A percentile compares a stretch with the other conserved stretches of the same genome.
Evolutionary conservation across 1,140 invertebrate species (phyloP).

Genomic region (Pseudomyrmex gracilis): DNA sequence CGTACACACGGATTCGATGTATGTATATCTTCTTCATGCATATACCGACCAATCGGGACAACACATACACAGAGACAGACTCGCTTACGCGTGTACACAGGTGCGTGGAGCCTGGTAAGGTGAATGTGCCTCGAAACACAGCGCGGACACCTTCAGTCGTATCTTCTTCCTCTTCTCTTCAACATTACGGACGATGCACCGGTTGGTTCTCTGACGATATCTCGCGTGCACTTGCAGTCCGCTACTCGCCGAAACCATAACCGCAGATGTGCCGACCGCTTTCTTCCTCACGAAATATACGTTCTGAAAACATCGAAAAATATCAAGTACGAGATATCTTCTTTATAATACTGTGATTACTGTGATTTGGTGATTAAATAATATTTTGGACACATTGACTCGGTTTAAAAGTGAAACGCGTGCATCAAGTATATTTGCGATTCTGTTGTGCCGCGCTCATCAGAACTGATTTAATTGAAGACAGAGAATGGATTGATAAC

Average conservation of each 20-base stretch:
- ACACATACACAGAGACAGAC: slow-evolving; percentile 29
- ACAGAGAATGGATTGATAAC: neutral
- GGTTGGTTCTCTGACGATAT: slow-evolving; percentile 35
- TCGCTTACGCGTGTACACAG: slow-evolving; percentile 74
- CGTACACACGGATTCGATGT: neutral
- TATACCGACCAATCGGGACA: slow-evolving; percentile 12
- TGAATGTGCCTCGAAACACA: slow-evolving; percentile 76
- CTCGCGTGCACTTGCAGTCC: slow-evolving; percentile 52
- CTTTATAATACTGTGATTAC: neutral
- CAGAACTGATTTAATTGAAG: neutral
- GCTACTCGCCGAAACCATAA: slow-evolving; percentile 39
- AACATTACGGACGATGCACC: slow-evolving; percentile 71
- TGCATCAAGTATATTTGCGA: too few species aligned
- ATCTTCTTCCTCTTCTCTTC: slow-evolving; percentile 77
- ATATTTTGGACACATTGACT: neutral
- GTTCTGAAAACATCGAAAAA: neutral
- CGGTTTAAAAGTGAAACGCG: neutral
- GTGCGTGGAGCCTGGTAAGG: slow-evolving; percentile 73
- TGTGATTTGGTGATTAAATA: neutral
- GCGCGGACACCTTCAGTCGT: slow-evolving; percentile 76
- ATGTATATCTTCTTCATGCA: neutral
- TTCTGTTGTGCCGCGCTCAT: neutral
- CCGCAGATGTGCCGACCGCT: neutral
- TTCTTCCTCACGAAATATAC: neutral
- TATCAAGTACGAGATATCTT: too few species aligned